Conservation (phyloP, 2,113 vertebrate species). For the Serranochromis macrocephalus region DNA sequence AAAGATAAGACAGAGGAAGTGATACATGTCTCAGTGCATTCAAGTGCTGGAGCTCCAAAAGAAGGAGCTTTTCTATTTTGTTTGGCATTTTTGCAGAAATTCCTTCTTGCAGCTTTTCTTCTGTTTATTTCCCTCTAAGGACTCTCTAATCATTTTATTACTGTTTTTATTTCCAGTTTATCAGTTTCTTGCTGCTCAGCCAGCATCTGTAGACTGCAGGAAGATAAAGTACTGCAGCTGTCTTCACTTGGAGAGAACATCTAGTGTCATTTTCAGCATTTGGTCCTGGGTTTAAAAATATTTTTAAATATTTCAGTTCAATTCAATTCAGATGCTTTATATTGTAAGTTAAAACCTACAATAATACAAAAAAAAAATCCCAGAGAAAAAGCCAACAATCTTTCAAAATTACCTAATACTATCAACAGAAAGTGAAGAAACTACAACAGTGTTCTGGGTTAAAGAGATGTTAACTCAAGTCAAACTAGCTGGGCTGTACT, state of each 20-base stretch:
- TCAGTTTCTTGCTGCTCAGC: background rate
- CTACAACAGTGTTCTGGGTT: background rate
- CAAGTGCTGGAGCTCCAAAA: background rate
- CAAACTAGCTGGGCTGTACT: background rate
- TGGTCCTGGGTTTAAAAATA: background rate
- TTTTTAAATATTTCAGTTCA: background rate
- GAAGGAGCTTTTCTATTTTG: background rate
- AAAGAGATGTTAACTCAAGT: background rate
- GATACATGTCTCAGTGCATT: background rate
- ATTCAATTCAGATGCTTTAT: background rate
- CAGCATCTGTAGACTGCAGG: background rate
- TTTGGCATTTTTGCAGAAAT: background rate
- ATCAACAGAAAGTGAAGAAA: background rate
- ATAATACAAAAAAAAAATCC: rapidly evolving
- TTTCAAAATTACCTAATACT: background rate
- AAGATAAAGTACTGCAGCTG: background rate
- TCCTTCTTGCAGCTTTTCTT: rapidly evolving
- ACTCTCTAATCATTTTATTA: background rate
- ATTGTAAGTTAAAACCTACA: background rate
- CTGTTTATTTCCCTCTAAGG: background rate
- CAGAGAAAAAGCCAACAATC: background rate
- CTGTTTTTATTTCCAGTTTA: background rate
- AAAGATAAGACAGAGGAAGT: background rate
- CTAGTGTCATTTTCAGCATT: background rate
- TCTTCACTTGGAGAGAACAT: background rate